Evolutionary conservation across 2,888 invertebrate genomes (phyloP), one percentile per base, ranked within the genome.

Genomic region (Drosophila algonquin): DNA sequence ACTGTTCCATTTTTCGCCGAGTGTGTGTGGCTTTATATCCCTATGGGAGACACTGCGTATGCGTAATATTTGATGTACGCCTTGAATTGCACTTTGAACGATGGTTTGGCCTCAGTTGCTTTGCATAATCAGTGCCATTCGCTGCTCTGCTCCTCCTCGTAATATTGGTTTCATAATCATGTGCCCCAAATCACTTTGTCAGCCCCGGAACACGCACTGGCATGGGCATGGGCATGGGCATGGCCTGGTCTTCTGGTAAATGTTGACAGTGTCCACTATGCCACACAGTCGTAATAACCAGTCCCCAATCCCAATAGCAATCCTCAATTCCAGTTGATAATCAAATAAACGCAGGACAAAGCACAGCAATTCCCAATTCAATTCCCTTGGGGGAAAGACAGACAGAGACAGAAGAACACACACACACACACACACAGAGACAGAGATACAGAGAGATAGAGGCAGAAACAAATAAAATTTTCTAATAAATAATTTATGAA

Each of bases 401-500:
- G 21, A 10, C 7, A 27, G 24, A 44, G 14, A 35, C 14, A 14
- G 6, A 35, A 18, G 21, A 21, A 21, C 21, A 21, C 21, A 3
- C 21, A 24, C 24, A 3, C 35, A 35, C 3, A 40, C 35, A 35
- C 12, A 45, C 14, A 35, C 21, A 16, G 27, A 10, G 30, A 32
- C 14, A 53, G 12, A 44, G 27, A 10, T 21, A 32, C 14, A 53
- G 12, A 44, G 10, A 45, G 45, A 9, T 7, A 18, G 18, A 21
- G 14, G 4, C 40, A 54, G 51, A 21, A 52, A 51, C 59, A 80
- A 81, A 82, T 74, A 73, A 64, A 68, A 75, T 61, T 70, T 65
- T 72, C 67, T 55, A 72, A 75, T 85, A 79, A 81, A 81, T 81
- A 74, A 86, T 76, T 75, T 75, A 76, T 73, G 57, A 58, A 81